Percentiles rank a stretch among this genome's conserved stretches.
phyloP scores from a whole-genome alignment of 2,113 vertebrate genomes.

The Arothron firmamentum region DNA sequence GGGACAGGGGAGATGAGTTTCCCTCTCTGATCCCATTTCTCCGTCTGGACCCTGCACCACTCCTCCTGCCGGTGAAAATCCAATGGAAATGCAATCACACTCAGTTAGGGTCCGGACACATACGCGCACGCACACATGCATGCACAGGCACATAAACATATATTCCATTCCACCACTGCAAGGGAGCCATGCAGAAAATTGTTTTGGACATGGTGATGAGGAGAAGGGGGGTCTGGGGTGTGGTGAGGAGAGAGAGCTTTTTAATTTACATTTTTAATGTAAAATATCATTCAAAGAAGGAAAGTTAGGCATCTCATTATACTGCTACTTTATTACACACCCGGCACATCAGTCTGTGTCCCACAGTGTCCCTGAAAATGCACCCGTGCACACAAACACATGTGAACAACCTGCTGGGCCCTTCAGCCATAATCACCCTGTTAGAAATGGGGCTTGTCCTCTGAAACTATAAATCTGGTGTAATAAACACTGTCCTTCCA shows the following conservation, averaged over 20 bases:
- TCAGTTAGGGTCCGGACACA: conserved; percentile 64
- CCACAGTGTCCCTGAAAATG: conserved; percentile 42
- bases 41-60: conserved; percentile 45
- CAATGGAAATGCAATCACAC: conserved; percentile 70
- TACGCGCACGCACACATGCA: conserved; percentile 12
- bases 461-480: conserved; percentile 57
- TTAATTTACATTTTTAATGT: conserved; percentile 79
- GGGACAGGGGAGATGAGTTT: conserved; percentile 64
- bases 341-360: conserved; percentile 60
- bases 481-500: conserved; percentile 49
- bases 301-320: conserved; percentile 76
- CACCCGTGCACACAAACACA: conserved; percentile 29
- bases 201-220: conserved; percentile 76
- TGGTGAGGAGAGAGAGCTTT: conserved; percentile 53
- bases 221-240: conserved; percentile 43
- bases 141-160: conserved; percentile 32
- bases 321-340: conserved; percentile 64
- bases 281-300: conserved; percentile 73
- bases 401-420: conserved; percentile 45
- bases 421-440: conserved; percentile 49
- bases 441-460: conserved; percentile 44
- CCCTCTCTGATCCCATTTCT: conserved; percentile 65
- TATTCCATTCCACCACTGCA: conserved; percentile 38
- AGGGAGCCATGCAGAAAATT: conserved; percentile 79
- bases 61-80: conserved; percentile 61